Conservation (phyloP, 2,797 vertebrate species). For the Sebastes alutus region DNA sequence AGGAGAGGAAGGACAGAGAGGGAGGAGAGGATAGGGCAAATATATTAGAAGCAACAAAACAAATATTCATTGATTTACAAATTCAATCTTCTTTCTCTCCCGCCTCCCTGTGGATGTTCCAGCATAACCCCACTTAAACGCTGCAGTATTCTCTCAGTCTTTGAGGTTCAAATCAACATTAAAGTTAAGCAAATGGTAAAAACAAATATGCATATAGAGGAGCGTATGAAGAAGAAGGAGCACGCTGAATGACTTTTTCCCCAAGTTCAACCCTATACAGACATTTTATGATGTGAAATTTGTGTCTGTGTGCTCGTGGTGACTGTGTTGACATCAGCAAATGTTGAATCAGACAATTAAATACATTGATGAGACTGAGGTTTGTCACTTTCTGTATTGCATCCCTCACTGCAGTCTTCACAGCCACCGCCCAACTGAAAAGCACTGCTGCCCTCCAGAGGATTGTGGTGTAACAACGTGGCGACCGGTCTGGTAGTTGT, state of each 20-base stretch:
- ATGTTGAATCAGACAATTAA: slow-evolving; percentile 30
- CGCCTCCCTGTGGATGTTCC: slow-evolving; percentile 23
- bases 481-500: not conserved
- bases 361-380: slow-evolving; percentile 16
- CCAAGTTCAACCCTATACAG: not conserved
- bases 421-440: not conserved
- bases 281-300: slow-evolving; percentile 1
- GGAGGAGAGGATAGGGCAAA: slow-evolving; percentile 33
- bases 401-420: not conserved
- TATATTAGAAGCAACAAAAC: slow-evolving; percentile 53
- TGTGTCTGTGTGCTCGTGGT: not conserved
- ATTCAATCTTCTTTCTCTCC: slow-evolving; percentile 58
- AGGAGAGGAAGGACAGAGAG: not conserved
- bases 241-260: not conserved
- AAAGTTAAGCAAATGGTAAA: slow-evolving; percentile 38
- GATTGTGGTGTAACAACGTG: slow-evolving; percentile 27
- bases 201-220: slow-evolving; percentile 21
- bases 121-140: slow-evolving; percentile 5
- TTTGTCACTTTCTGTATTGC: slow-evolving; percentile 9
- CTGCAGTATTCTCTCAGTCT: slow-evolving; percentile 15
- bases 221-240: not conserved
- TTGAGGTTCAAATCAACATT: slow-evolving; percentile 35
- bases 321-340: slow-evolving; percentile 13
- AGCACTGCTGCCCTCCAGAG: slow-evolving; percentile 76
- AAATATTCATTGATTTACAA: slow-evolving; percentile 68